Conservation (phyloP, 2,113 vertebrate species). For the Macrotus californicus region DNA sequence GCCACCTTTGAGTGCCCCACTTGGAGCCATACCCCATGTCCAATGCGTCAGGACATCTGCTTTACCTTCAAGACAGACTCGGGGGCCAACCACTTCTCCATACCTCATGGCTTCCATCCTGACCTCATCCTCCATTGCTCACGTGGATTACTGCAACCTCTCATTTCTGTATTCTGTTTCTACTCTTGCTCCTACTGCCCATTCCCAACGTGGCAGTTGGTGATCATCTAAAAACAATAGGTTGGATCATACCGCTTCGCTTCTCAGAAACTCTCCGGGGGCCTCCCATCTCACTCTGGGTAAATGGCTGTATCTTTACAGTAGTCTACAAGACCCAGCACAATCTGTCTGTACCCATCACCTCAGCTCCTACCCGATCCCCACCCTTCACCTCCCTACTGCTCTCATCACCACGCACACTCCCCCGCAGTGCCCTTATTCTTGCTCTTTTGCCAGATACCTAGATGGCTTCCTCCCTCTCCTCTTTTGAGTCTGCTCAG, state of each 20-base stretch:
- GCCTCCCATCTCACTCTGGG: neutral
- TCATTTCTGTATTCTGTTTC: neutral
- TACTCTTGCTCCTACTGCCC: neutral
- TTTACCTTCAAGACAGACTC: neutral
- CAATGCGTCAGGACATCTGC: neutral
- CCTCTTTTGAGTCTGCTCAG: neutral
- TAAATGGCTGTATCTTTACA: neutral
- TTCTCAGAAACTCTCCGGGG: neutral
- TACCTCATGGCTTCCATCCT: neutral
- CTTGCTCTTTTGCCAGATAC: neutral
- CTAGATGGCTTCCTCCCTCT: neutral
- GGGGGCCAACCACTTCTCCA: neutral
- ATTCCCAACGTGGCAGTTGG: neutral
- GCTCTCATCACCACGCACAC: neutral
- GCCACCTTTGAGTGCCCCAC: neutral
- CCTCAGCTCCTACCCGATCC: too few relatives aligned
- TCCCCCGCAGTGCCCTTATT: neutral
- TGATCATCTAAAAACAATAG: neutral
- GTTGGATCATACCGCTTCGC: too few relatives aligned
- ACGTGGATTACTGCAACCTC: accelerated
- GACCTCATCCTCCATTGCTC: too few relatives aligned
- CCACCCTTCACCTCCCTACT: too few relatives aligned
- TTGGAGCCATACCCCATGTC: neutral
- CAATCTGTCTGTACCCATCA: too few relatives aligned
- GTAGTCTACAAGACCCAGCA: too few relatives aligned